Evolutionary conservation across 2,888 invertebrate genomes (phyloP).

Genomic region (Diarsia rubi): DNA sequence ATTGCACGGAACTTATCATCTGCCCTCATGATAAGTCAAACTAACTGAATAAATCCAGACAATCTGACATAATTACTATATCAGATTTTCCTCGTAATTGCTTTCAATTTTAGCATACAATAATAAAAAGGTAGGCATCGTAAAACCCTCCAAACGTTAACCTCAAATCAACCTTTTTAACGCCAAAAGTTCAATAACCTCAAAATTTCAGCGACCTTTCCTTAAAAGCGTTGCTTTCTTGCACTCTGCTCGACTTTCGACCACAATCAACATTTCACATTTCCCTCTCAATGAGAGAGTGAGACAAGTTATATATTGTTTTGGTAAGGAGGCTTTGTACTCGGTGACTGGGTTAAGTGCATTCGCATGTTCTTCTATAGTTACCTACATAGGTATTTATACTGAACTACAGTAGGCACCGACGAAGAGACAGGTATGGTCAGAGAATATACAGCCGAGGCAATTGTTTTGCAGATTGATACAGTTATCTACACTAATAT

Average conservation of each 20-base stretch:
- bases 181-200: not conserved
- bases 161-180: constrained; percentile 6
- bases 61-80: not conserved
- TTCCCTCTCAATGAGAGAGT: constrained; percentile 50
- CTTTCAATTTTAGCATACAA: not conserved
- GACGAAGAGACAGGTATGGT: not conserved
- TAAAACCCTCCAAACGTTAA: not conserved
- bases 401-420: not conserved
- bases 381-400: not conserved
- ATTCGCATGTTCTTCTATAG: constrained; percentile 42
- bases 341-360: constrained; percentile 55
- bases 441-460: not conserved
- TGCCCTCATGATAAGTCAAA: too few species aligned
- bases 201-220: constrained; percentile 36
- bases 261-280: constrained; percentile 29
- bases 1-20: too few species aligned
- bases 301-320: constrained; percentile 31
- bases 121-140: not conserved
- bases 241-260: constrained; percentile 41
- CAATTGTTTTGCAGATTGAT: not conserved
- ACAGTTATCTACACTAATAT: too few species aligned
- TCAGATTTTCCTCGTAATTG: not conserved
- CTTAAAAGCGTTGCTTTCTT: constrained; percentile 44
- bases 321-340: constrained; percentile 26
- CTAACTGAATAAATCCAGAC: too few species aligned